Evolutionary conservation across 2,888 invertebrate genomes (phyloP), one percentile per base, ranked within the genome.

Genomic region (Meteorus colon): DNA sequence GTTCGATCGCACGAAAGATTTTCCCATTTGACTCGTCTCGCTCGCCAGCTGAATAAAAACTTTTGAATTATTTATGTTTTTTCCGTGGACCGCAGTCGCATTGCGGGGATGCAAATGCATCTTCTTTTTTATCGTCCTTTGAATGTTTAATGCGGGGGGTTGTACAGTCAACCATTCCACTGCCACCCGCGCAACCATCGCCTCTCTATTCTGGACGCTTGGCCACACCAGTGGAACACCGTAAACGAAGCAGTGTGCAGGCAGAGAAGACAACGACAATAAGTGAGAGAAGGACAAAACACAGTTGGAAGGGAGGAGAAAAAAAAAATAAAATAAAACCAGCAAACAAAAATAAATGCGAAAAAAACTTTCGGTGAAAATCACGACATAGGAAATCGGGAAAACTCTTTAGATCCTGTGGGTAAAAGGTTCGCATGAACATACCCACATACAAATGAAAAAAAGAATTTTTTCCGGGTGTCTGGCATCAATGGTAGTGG

Each of bases 61-160:
- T 84, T 84, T 84, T 88, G 88, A 89, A 89, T 89, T 88, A 89
- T 89, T 89, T 88, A 88, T 85, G 84, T 88, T 89, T 87, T 86
- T 86, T 80, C 81, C 77, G 75, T 78, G 82, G 80, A 79, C 81
- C 83, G 79, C 84, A 83, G 85, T 85, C 85, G 85, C 85, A 84
- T 77, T 82, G 84, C 84, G 80, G 81, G 83, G 83, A 88, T 87
- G 87, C 86, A 87, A 88, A 89, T 88, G 86, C 85, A 81, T 83
- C 82, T 85, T 83, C 84, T 84, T 87, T 87, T 88, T 87, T 85
- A 85, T 81, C 79, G 76, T 79, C 78, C 85, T 87, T 87, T 88
- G 85, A 88, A 88, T 88, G 87, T 84, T 87, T 86, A 87, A 88
- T 87, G 85, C 76, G 77, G 77, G 66, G 59, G 74, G 75, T 68